Evolutionary conservation across 1,140 invertebrate species (phyloP).

Genomic region (Drosophila rufa): DNA sequence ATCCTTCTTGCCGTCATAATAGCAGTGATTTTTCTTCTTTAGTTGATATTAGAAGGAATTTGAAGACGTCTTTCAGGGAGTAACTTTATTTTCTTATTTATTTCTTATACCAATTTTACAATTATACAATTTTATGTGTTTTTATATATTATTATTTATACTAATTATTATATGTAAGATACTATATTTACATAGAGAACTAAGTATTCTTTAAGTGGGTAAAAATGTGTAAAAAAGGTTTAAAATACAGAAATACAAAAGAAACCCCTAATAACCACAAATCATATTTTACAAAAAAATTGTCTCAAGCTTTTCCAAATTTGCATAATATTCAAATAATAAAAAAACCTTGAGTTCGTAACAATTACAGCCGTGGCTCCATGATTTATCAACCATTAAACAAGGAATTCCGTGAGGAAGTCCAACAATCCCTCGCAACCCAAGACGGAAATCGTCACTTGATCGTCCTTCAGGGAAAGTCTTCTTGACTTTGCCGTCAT

Average conservation of each 20-base stretch:
- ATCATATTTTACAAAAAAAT: not conserved
- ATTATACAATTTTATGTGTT: no score
- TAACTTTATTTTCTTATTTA: no score
- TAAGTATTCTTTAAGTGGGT: no score
- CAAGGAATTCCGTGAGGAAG: not conserved
- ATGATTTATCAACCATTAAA: slow-evolving; percentile 8
- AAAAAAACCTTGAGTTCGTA: not conserved
- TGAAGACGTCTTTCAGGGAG: no score
- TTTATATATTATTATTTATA: no score
- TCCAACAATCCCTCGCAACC: slow-evolving; percentile 1
- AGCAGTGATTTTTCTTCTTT: slow-evolving; percentile 25
- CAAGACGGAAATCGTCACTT: slow-evolving; percentile 28
- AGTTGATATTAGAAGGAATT: not conserved
- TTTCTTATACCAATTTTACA: no score
- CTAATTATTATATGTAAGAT: no score
- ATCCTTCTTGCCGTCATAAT: slow-evolving; percentile 8
- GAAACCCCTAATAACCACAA: not conserved
- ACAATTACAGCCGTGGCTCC: not conserved
- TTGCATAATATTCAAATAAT: not conserved
- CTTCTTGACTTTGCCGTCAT: slow-evolving; percentile 7
- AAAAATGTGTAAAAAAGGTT: no score
- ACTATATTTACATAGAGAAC: no score
- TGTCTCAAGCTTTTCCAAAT: fast-evolving
- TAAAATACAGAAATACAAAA: not conserved
- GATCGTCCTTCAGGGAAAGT: slow-evolving; percentile 28